Percentiles rank a stretch among this genome's conserved stretches.
phyloP scores from a whole-genome alignment of 2,113 vertebrate genomes.

The Delphinus delphis region DNA sequence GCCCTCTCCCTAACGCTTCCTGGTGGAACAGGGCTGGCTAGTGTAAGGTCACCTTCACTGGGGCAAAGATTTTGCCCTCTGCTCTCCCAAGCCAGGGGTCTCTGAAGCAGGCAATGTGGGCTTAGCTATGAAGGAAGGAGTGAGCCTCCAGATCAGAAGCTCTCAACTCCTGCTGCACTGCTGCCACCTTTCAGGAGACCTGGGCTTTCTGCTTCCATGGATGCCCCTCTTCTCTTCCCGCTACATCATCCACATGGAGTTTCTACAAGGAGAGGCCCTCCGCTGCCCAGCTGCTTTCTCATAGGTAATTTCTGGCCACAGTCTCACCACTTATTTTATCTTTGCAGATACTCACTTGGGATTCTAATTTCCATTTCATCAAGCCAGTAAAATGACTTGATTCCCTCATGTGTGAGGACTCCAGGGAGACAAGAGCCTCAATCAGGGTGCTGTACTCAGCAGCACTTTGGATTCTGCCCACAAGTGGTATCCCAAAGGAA shows the following conservation, averaged over 20 bases:
- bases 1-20: background rate
- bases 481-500: background rate
- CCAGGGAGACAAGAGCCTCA: background rate
- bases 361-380: background rate
- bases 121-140: background rate
- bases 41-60: background rate
- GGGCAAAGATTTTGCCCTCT: background rate
- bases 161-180: rapidly evolving
- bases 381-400: background rate
- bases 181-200: background rate
- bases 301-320: background rate
- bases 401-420: background rate
- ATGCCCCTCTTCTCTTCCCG: too few relatives aligned
- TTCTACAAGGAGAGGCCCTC: background rate
- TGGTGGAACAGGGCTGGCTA: background rate
- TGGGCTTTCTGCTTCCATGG: background rate
- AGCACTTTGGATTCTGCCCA: background rate
- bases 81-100: background rate
- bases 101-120: background rate
- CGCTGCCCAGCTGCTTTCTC: background rate
- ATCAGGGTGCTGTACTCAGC: rapidly evolving
- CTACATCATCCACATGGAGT: rapidly evolving
- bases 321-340: background rate
- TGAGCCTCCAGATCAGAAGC: background rate
- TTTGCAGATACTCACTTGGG: background rate